Percentiles rank a stretch among this genome's conserved stretches.
phyloP scores from a whole-genome alignment of 2,113 vertebrate species.

The Phasianus colchicus region DNA sequence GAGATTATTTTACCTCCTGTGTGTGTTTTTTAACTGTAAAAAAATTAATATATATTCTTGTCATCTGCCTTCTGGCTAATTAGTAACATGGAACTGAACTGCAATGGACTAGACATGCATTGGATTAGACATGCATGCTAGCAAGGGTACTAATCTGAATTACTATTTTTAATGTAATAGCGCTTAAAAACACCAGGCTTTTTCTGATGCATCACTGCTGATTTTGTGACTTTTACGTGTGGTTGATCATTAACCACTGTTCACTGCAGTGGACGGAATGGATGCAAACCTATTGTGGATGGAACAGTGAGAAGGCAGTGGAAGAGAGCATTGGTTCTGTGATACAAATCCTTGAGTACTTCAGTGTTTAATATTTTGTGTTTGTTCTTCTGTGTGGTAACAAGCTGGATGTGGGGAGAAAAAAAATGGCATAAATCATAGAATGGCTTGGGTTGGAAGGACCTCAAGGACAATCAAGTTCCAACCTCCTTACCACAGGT shows the following conservation, averaged over 20 bases:
- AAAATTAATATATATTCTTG: background rate
- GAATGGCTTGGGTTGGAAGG: too few relatives aligned
- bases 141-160: background rate
- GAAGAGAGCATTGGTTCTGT: background rate
- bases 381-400: background rate
- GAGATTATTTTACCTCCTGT: constrained; percentile 15
- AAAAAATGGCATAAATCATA: background rate
- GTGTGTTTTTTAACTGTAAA: background rate
- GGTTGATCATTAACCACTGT: background rate
- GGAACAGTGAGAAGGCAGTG: background rate
- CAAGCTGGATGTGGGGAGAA: background rate
- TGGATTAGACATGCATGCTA: background rate
- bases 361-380: background rate
- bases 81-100: background rate
- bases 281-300: background rate
- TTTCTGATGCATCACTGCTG: background rate
- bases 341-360: background rate
- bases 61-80: background rate
- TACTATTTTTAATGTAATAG: background rate
- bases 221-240: background rate
- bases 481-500: too few relatives aligned
- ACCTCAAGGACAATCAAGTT: too few relatives aligned
- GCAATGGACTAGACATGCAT: background rate
- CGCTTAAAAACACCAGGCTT: background rate
- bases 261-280: rapidly evolving